Conservation (phyloP, 2,113 vertebrate species). For the Pteropus alecto region DNA sequence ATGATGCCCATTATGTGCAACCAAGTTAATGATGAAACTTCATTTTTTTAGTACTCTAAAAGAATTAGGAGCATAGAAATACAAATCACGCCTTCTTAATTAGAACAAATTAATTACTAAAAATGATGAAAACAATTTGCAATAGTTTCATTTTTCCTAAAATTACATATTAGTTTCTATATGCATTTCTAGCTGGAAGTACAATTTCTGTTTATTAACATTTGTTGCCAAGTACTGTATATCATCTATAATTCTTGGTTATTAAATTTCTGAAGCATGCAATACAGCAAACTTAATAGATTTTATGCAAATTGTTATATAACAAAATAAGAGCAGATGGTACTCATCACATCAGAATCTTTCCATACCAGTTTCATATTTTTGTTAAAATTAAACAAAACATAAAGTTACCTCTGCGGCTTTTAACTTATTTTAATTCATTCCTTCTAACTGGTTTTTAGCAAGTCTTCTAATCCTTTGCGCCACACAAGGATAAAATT, state of each 20-base stretch:
- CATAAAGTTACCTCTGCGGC: slow-evolving; percentile 65
- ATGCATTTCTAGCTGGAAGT: slow-evolving; percentile 67
- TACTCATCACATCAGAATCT: slow-evolving; percentile 79
- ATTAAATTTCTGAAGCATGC: slow-evolving; percentile 84
- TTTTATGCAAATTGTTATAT: slow-evolving; percentile 88
- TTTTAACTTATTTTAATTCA: slow-evolving; percentile 73
- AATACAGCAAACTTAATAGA: slow-evolving; percentile 83
- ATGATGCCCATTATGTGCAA: neutral
- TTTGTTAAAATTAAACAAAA: slow-evolving; percentile 82
- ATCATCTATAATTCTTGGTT: slow-evolving; percentile 82
- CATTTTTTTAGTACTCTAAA: slow-evolving; percentile 47
- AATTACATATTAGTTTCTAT: slow-evolving; percentile 60
- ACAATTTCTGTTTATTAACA: slow-evolving; percentile 76
- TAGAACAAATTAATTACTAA: slow-evolving; percentile 76
- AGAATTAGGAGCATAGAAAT: slow-evolving; percentile 53
- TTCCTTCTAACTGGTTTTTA: slow-evolving; percentile 48
- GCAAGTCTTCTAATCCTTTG: slow-evolving; percentile 31
- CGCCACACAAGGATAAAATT: slow-evolving; percentile 54
- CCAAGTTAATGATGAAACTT: slow-evolving; percentile 46
- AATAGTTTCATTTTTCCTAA: slow-evolving; percentile 62
- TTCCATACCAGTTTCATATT: slow-evolving; percentile 77
- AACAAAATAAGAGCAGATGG: slow-evolving; percentile 85
- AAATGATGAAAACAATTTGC: slow-evolving; percentile 63
- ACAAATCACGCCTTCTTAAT: slow-evolving; percentile 75
- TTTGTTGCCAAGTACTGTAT: slow-evolving; percentile 76